Conservation (phyloP, 1,140 invertebrate genomes). For the Muscidifurax raptorellus region DNA sequence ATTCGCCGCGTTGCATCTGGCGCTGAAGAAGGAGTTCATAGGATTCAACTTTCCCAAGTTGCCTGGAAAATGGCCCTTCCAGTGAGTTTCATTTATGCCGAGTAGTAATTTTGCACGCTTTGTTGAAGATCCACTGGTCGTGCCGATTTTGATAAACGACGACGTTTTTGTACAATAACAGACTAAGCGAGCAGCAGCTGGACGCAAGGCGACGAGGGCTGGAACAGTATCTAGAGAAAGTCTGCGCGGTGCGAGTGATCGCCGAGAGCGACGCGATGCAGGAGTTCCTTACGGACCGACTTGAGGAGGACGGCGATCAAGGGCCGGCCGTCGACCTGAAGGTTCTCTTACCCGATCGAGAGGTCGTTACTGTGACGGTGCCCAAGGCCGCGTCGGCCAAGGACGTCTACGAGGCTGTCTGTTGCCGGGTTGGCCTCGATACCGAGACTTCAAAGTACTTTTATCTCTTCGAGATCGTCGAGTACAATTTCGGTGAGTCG, state of each 20-base stretch:
- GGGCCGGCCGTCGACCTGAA: slow-evolving; percentile 95
- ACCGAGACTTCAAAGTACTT: slow-evolving; percentile 92
- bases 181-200: slow-evolving; percentile 95
- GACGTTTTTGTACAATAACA: slow-evolving; percentile 57
- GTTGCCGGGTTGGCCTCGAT: slow-evolving; percentile 89
- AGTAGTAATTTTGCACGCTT: background rate
- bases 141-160: too few species aligned
- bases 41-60: slow-evolving; percentile 99
- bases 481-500: slow-evolving; percentile 92
- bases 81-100: slow-evolving; percentile 73
- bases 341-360: slow-evolving; percentile 85
- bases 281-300: slow-evolving; percentile 94
- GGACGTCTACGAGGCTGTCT: slow-evolving; percentile 93
- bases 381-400: slow-evolving; percentile 93
- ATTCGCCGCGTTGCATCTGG: slow-evolving; percentile 92
- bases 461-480: slow-evolving; percentile 98
- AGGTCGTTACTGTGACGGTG: slow-evolving; percentile 94
- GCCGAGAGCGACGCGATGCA: slow-evolving; percentile 98
- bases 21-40: slow-evolving; percentile 96
- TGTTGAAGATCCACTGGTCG: too few species aligned
- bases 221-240: slow-evolving; percentile 98
- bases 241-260: slow-evolving; percentile 97
- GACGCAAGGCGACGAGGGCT: slow-evolving; percentile 94
- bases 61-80: slow-evolving; percentile 99
- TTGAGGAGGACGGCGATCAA: slow-evolving; percentile 87